Conservation (phyloP, 2,113 vertebrate genomes). For the Vimba vimba region DNA sequence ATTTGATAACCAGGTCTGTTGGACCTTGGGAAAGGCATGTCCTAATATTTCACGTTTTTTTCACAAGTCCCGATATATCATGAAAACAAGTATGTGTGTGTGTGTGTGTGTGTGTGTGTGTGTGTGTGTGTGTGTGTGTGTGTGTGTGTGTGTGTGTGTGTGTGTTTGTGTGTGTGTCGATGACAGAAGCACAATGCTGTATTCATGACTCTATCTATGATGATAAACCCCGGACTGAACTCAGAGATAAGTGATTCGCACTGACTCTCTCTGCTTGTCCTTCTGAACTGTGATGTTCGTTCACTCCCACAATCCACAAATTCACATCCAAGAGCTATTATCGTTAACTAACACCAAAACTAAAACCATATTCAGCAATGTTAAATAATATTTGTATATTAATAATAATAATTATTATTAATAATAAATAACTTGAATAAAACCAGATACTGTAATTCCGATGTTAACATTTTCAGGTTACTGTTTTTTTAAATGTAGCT, state of each 20-base stretch:
- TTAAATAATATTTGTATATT: too few species aligned
- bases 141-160: background rate
- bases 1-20: too few species aligned
- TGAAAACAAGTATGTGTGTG: too few species aligned
- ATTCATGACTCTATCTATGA: background rate
- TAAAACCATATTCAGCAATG: too few species aligned
- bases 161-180: constrained; percentile 51
- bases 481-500: too few species aligned
- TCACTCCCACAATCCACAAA: background rate
- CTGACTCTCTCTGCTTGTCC: background rate
- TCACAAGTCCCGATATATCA: too few species aligned
- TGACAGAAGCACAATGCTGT: constrained; percentile 66
- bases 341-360: background rate
- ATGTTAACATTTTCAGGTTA: too few species aligned
- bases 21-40: too few species aligned
- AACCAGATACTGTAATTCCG: too few species aligned
- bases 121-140: background rate
- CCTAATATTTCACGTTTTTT: too few species aligned
- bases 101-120: constrained; percentile 60
- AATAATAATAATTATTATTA: too few species aligned
- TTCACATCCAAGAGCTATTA: background rate
- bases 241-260: constrained; percentile 1
- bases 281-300: background rate
- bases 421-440: too few species aligned
- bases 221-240: background rate